phyloP scores from a whole-genome alignment of 2,113 vertebrate genomes.

The Charadrius vociferus region DNA sequence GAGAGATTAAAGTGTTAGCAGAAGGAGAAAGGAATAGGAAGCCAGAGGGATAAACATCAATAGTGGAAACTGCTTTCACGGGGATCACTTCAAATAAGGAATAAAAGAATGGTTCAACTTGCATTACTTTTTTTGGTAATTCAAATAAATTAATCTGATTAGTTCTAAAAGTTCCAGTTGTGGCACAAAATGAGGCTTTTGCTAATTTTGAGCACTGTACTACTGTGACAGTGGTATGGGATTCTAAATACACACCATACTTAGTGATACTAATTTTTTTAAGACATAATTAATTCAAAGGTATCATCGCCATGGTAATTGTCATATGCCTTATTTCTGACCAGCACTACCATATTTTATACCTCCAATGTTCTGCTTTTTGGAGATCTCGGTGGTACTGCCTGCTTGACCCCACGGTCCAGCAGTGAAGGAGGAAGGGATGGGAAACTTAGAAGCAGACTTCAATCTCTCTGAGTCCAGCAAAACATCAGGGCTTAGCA shows the following conservation, averaged over 20 bases:
- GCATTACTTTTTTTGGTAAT: not conserved
- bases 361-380: not conserved
- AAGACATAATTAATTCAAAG: not conserved
- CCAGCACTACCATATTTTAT: not conserved
- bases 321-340: not conserved
- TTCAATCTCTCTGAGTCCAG: not conserved
- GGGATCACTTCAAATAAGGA: slow-evolving; percentile 8
- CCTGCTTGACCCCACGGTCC: not conserved
- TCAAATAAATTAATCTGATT: not conserved
- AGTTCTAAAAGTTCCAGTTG: not conserved
- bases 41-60: slow-evolving; percentile 9
- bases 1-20: slow-evolving; percentile 48
- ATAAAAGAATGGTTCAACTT: not conserved
- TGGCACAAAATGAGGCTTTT: not conserved
- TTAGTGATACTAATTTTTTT: not conserved
- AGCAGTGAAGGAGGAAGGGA: not conserved
- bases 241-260: not conserved
- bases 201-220: not conserved
- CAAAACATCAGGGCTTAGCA: slow-evolving; percentile 41
- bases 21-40: slow-evolving; percentile 35
- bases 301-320: not conserved
- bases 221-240: not conserved
- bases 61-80: not conserved
- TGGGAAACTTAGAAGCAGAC: not conserved
- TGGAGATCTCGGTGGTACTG: not conserved